Conservation (phyloP, 37 sponge, comb jelly and placozoan genomes). For the Halisarca cf. caerulea region DNA sequence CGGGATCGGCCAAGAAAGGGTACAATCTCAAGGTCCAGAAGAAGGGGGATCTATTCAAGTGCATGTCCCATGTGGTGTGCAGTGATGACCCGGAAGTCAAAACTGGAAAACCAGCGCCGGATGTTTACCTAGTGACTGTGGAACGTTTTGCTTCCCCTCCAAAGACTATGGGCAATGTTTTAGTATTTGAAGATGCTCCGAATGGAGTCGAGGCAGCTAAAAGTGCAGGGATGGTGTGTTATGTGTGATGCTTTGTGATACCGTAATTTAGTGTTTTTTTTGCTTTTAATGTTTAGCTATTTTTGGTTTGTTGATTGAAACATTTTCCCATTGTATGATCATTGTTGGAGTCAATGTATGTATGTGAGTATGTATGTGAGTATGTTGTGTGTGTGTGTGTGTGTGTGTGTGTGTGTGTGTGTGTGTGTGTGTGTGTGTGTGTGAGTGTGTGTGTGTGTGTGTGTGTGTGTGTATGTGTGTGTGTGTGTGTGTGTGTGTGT, state of each 20-base stretch:
- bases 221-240: constrained; percentile 84
- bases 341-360: no score
- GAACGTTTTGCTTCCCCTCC: constrained; percentile 72
- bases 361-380: no score
- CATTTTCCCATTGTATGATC: no score
- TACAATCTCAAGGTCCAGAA: constrained; percentile 76
- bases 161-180: constrained; percentile 51
- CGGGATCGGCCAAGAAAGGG: constrained; percentile 66
- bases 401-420: no score
- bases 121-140: constrained; percentile 83
- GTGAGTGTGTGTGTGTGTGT: no score
- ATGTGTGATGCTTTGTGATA: not conserved
- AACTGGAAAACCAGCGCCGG: constrained; percentile 92
- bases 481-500: no score
- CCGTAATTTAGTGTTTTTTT: no score
- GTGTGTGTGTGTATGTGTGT: no score
- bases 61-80: constrained; percentile 74
- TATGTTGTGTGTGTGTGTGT: no score
- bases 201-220: constrained; percentile 89
- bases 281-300: no score
- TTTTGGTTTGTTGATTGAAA: no score
- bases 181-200: constrained; percentile 98
- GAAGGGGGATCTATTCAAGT: constrained; percentile 53
- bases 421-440: no score
- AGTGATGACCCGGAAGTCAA: constrained; percentile 90